These are phyloP conservation scores for Heliconius hortense DNA, from an alignment of 2,888 invertebrate genomes.

Conservation along the genomic window DNA sequence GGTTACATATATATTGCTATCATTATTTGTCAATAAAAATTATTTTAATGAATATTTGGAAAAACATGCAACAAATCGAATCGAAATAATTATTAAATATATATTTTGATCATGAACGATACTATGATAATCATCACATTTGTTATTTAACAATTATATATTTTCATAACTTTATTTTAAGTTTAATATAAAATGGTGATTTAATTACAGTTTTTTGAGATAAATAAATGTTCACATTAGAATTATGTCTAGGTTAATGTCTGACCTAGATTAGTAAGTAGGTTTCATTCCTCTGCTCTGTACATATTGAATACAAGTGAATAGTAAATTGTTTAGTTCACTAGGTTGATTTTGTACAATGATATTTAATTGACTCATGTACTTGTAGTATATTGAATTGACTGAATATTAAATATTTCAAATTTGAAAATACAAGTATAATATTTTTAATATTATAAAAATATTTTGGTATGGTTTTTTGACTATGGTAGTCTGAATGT, in stretches of 20 bases:
- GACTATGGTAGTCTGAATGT: too few relatives aligned
- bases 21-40: neutral
- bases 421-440: neutral
- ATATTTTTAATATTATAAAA: neutral
- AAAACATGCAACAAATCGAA: neutral
- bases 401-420: too few relatives aligned
- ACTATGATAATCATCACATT: neutral
- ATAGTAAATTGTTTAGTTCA: neutral
- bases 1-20: neutral
- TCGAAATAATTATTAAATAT: neutral
- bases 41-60: neutral
- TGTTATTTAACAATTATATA: neutral
- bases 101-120: neutral
- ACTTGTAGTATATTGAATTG: too few relatives aligned
- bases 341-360: neutral
- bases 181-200: neutral
- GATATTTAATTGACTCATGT: neutral
- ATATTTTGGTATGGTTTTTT: too few relatives aligned
- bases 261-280: constrained; percentile 30
- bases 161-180: neutral
- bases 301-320: neutral
- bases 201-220: neutral
- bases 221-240: constrained; percentile 7
- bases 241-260: constrained; percentile 30
- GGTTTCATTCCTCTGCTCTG: constrained; percentile 30